Evolutionary conservation across 2,797 vertebrate genomes (phyloP).

Genomic region (Periophthalmus magnuspinnatus): DNA sequence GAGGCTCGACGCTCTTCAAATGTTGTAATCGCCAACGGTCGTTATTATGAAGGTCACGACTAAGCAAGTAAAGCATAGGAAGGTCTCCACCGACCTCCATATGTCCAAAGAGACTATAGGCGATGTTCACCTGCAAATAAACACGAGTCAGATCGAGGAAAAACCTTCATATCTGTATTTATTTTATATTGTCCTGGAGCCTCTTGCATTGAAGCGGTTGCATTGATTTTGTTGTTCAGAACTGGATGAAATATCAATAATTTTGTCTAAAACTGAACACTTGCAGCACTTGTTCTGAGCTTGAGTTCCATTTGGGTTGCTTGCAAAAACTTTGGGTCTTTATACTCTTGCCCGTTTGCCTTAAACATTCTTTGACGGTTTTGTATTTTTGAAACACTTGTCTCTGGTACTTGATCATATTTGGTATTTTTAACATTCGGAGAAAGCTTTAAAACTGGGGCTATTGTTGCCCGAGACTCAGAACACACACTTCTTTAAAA

Average conservation of each 20-base stretch:
- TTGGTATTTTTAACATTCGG: background rate
- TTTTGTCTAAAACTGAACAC: background rate
- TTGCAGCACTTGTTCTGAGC: background rate
- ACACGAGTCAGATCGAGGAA: background rate
- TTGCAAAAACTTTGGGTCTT: background rate
- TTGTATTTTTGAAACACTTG: background rate
- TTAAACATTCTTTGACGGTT: background rate
- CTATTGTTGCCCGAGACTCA: background rate
- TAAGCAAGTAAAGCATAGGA: no score
- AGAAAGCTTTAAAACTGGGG: background rate
- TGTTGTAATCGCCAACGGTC: no score
- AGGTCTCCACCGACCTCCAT: no score
- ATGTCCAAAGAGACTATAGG: no score
- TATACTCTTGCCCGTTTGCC: background rate
- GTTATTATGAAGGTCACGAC: no score
- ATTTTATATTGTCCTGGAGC: background rate
- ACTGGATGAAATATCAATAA: background rate
- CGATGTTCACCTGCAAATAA: background rate
- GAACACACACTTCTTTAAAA: no score
- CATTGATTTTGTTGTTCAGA: slow-evolving; percentile 5
- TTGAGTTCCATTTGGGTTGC: background rate
- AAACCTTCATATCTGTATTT: background rate
- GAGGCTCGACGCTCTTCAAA: no score
- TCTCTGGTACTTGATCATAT: background rate
- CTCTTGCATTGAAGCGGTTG: background rate